These are phyloP conservation scores for Pteruthius melanotis DNA, from an alignment of 2,113 vertebrate genomes.

Conservation along the genomic window DNA sequence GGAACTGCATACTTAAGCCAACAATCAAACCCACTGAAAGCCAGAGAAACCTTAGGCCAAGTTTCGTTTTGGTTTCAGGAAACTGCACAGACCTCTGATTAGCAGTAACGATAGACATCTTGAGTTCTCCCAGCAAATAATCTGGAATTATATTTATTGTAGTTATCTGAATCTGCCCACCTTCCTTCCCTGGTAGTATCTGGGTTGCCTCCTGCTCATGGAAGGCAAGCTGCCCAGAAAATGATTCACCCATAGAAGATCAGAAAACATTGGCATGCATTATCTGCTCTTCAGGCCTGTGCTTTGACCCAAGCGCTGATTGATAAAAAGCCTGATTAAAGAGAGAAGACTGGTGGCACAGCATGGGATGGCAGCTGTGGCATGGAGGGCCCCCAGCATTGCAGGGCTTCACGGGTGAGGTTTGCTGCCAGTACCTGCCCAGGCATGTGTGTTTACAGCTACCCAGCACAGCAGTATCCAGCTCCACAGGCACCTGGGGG, in stretches of 20 bases:
- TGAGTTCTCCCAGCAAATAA: neutral
- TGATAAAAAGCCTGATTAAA: neutral
- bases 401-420: neutral
- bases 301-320: neutral
- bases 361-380: neutral
- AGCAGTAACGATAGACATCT: neutral
- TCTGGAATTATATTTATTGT: neutral
- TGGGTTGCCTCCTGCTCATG: neutral
- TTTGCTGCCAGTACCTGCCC: neutral
- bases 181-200: neutral
- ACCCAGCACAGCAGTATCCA: neutral
- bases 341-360: neutral
- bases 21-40: slow-evolving; percentile 19
- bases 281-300: neutral
- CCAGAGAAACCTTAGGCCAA: slow-evolving; percentile 18
- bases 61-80: neutral
- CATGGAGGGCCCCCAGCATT: neutral
- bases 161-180: slow-evolving; percentile 43
- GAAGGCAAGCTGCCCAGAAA: slow-evolving; percentile 19
- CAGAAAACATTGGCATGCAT: neutral
- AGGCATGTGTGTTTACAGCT: neutral
- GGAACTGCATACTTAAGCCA: neutral
- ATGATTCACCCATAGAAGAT: slow-evolving; percentile 15
- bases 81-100: neutral
- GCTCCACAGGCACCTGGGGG: rapidly evolving